phyloP scores from a whole-genome alignment of 2,888 invertebrate genomes.

The Seladonia tumulorum region DNA sequence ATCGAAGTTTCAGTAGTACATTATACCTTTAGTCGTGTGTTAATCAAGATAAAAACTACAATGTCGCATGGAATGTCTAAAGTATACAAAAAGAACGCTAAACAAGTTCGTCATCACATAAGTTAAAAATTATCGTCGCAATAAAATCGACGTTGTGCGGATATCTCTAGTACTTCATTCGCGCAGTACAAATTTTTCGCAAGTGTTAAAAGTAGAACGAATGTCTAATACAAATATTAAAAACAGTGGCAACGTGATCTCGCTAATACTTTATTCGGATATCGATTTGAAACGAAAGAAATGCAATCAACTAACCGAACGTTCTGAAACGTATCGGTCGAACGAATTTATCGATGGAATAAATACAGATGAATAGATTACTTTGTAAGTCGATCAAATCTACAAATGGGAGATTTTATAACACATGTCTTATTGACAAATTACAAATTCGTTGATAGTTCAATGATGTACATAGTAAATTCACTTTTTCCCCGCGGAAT shows the following conservation, averaged over 20 bases:
- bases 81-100: slow-evolving; percentile 52
- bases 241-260: slow-evolving; percentile 37
- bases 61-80: slow-evolving; percentile 64
- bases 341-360: slow-evolving; percentile 62
- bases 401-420: slow-evolving; percentile 49
- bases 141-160: slow-evolving; percentile 52
- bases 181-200: slow-evolving; percentile 27
- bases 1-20: slow-evolving; percentile 26
- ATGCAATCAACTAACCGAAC: slow-evolving; percentile 15
- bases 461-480: slow-evolving; percentile 59
- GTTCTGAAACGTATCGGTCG: slow-evolving; percentile 14
- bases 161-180: slow-evolving; percentile 25
- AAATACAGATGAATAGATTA: slow-evolving; percentile 58
- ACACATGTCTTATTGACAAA: slow-evolving; percentile 52
- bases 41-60: slow-evolving; percentile 50
- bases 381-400: slow-evolving; percentile 36
- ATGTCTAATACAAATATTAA: slow-evolving; percentile 27
- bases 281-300: slow-evolving; percentile 25
- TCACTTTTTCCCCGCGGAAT: slow-evolving; percentile 45
- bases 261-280: slow-evolving; percentile 35
- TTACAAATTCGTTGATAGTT: slow-evolving; percentile 72
- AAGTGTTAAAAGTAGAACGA: slow-evolving; percentile 20
- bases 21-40: slow-evolving; percentile 27
- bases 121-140: slow-evolving; percentile 48
- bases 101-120: slow-evolving; percentile 59